Percentiles rank a stretch among this genome's conserved stretches.
phyloP scores from a whole-genome alignment of 2,797 vertebrate genomes.

The Mallotus villosus region DNA sequence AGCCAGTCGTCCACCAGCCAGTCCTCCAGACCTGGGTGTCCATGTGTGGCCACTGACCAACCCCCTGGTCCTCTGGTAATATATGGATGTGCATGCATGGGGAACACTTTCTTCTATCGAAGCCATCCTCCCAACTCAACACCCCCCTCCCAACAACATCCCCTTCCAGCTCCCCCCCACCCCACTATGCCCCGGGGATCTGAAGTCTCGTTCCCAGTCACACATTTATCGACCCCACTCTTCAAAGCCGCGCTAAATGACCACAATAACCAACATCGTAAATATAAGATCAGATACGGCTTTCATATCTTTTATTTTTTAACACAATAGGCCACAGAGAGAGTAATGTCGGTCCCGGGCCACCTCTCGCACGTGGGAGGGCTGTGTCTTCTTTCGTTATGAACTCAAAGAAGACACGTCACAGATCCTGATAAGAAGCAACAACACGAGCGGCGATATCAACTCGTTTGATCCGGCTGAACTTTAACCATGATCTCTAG shows the following conservation, averaged over 20 bases:
- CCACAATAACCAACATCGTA: neutral
- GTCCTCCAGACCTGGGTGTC: neutral
- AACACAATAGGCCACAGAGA: neutral
- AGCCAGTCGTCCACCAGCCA: no score
- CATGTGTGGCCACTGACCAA: conserved; percentile 26
- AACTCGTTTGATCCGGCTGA: neutral
- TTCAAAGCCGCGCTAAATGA: neutral
- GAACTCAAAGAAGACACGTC: neutral
- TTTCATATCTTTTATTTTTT: no score
- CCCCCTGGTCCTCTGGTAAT: neutral
- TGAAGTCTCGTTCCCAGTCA: conserved; percentile 11
- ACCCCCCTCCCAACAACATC: neutral
- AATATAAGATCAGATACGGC: neutral
- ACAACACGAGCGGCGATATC: neutral
- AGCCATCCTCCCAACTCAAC: neutral
- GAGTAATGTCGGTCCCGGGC: neutral
- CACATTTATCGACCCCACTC: neutral
- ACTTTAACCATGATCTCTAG: no score
- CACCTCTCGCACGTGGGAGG: neutral
- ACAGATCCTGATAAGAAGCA: neutral
- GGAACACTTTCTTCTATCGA: conserved; percentile 9
- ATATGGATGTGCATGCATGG: conserved; percentile 7
- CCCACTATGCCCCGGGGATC: conserved; percentile 20
- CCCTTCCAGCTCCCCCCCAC: neutral
- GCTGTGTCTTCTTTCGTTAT: neutral